A percentile compares a stretch with the other conserved stretches of the same genome.
Evolutionary conservation across 1,140 invertebrate species (phyloP).

Genomic region (Conus ventricosus): DNA sequence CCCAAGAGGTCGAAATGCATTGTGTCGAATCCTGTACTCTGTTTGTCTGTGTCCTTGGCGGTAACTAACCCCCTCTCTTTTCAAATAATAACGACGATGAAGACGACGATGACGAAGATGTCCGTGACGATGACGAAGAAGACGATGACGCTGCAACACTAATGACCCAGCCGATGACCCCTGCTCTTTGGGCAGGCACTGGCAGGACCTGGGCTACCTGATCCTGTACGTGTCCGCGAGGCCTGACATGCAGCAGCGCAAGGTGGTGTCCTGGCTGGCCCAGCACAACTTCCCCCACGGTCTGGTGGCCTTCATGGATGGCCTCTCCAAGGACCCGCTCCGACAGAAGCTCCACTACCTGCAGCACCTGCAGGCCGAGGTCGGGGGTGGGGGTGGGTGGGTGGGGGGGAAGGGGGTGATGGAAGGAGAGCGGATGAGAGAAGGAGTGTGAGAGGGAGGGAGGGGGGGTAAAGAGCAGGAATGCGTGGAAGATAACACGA

Average conservation of each 20-base stretch:
- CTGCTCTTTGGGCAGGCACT: conserved; percentile 82
- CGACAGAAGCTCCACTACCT: background rate
- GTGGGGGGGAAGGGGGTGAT: too few relatives aligned
- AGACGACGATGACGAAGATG: background rate
- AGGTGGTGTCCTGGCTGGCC: conserved; percentile 98
- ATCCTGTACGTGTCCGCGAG: conserved; percentile 97
- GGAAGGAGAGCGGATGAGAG: too few relatives aligned
- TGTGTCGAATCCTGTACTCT: too few relatives aligned
- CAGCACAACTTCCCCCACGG: conserved; percentile 99
- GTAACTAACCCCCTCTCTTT: too few relatives aligned
- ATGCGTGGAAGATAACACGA: too few relatives aligned
- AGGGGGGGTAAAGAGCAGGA: too few relatives aligned
- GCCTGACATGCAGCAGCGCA: conserved; percentile 98
- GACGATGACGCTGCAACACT: background rate
- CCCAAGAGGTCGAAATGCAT: too few relatives aligned
- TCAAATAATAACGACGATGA: background rate
- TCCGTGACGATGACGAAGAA: background rate
- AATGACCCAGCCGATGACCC: too few relatives aligned
- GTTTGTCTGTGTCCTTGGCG: too few relatives aligned
- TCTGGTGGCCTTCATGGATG: conserved; percentile 97
- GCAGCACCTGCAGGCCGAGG: conserved; percentile 82
- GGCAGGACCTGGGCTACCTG: conserved; percentile 98
- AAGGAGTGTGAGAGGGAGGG: too few relatives aligned
- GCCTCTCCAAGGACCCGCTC: conserved; percentile 76
- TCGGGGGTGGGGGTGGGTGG: conserved; percentile 36